A percentile compares a stretch with the other conserved stretches of the same genome.
Evolutionary conservation across 2,888 invertebrate species (phyloP).

Genomic region (Anticlea derivata): DNA sequence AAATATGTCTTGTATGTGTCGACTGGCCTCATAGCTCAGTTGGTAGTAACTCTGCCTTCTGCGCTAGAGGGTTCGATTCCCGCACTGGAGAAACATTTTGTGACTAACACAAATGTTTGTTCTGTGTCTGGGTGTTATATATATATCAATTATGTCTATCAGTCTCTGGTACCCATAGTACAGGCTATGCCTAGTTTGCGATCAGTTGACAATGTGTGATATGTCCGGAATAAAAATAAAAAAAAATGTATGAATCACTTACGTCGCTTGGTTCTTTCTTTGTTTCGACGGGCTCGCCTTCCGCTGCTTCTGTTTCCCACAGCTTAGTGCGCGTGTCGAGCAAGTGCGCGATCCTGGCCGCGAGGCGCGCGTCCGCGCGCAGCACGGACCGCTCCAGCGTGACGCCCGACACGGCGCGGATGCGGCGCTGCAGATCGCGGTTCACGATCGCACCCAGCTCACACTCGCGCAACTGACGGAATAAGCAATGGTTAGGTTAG

Average conservation of each 20-base stretch:
- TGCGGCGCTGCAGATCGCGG: slow-evolving; percentile 96
- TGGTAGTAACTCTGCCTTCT: too few species aligned
- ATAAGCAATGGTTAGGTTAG: too few species aligned
- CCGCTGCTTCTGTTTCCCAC: slow-evolving; percentile 80
- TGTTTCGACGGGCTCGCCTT: slow-evolving; percentile 46
- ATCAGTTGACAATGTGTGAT: too few species aligned
- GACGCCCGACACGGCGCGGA: slow-evolving; percentile 95
- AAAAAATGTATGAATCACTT: slow-evolving; percentile 7
- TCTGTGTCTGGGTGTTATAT: too few species aligned
- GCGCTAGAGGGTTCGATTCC: too few species aligned
- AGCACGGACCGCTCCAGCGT: slow-evolving; percentile 95
- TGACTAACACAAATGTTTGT: too few species aligned
- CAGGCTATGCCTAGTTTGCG: too few species aligned
- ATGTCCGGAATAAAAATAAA: not conserved
- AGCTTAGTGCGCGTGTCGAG: slow-evolving; percentile 93
- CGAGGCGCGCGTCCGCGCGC: slow-evolving; percentile 95
- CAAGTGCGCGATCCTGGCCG: slow-evolving; percentile 95
- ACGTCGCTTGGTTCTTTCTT: slow-evolving; percentile 39
- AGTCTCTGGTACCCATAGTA: too few species aligned
- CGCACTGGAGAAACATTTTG: too few species aligned
- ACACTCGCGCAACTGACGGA: slow-evolving; percentile 90
- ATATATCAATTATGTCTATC: too few species aligned
- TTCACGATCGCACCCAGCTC: slow-evolving; percentile 98
- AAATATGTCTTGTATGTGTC: too few species aligned
- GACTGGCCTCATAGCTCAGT: too few species aligned